Evolutionary conservation across 2,797 vertebrate species (phyloP), one percentile per base, ranked within the genome.

Genomic region (Mareca strepera): DNA sequence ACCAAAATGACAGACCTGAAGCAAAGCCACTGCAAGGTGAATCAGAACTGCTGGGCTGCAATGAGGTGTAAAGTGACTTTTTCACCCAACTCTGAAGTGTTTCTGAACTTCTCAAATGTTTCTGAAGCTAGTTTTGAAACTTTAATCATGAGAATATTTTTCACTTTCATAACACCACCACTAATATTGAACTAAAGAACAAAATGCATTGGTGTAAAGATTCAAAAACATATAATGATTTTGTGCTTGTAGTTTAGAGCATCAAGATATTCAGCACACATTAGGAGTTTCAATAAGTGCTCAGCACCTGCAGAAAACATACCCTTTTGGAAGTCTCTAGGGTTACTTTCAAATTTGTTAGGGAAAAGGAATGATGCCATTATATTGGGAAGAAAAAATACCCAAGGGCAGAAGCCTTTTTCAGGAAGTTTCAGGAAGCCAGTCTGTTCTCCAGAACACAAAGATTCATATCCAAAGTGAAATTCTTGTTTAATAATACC

Each of bases 381-480:
- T 82, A 62, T 43, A 72, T 43, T 48, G 55, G n/a, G 33, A 72
- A 48, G 11, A 82, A 5, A 64, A 82, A 92, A 76, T 16, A 70
- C 9, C 6, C 58, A 59, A n/a, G 41, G 21, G 26, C 29, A 88
- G 43, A 86, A 88, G 23, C 5, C 6, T 92, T 60, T 50, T 37
- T 63, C 17, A 41, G 62, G 62, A 62, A 62, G 17, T 6, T 53
- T 53, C 26, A 55, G 53, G 76, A 89, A 66, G 5, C 12, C 37
- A 14, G 10, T 53, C 35, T 86, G 6, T 44, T 21, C 43, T 76
- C 12, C 33, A 67, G 44, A 33, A 73, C 26, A 81, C 68, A 89
- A 75, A 4, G 7, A 56, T 23, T 60, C 63, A 11, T 1, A n/a
- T 56, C 5, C 0, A 0, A 85, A 46, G 10, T 91, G 68, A 50